Conservation (phyloP, 64 coral and sea anemone species). For the Orbicella faveolata region DNA sequence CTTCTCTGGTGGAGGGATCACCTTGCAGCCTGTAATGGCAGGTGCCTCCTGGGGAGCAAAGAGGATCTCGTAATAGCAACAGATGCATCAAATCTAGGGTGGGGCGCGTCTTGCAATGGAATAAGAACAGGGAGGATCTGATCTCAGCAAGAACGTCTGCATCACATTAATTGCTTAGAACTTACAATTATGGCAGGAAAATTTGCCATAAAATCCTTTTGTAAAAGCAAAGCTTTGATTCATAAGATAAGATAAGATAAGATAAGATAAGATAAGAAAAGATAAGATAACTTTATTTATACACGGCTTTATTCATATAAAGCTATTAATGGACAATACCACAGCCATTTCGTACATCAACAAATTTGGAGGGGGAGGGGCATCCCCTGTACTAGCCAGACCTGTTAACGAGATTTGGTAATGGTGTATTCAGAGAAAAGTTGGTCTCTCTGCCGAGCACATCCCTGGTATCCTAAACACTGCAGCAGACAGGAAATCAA, state of each 20-base stretch:
- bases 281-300: too few relatives aligned
- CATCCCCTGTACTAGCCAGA: slow-evolving; percentile 46
- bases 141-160: background rate
- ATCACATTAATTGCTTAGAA: slow-evolving; percentile 35
- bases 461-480: slow-evolving; percentile 27
- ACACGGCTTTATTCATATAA: too few relatives aligned
- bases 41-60: background rate
- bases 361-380: slow-evolving; percentile 43
- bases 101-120: too few relatives aligned
- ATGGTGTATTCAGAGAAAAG: slow-evolving; percentile 35
- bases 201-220: slow-evolving; percentile 46
- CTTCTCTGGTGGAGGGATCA: slow-evolving; percentile 43
- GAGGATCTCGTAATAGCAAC: slow-evolving; percentile 20
- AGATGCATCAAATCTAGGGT: background rate
- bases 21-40: slow-evolving; percentile 40
- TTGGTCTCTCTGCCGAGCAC: background rate
- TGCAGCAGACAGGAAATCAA: slow-evolving; percentile 44
- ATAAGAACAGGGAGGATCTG: slow-evolving; percentile 28
- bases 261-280: too few relatives aligned
- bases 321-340: slow-evolving; percentile 56
- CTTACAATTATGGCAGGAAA: slow-evolving; percentile 54
- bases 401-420: slow-evolving; percentile 57
- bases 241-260: too few relatives aligned
- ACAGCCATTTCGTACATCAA: slow-evolving; percentile 27
- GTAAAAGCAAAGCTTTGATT: slow-evolving; percentile 16